Base-by-base conservation (phyloP, 2,888 invertebrate species). In the Stenoptilia bipunctidactyla region DNA sequence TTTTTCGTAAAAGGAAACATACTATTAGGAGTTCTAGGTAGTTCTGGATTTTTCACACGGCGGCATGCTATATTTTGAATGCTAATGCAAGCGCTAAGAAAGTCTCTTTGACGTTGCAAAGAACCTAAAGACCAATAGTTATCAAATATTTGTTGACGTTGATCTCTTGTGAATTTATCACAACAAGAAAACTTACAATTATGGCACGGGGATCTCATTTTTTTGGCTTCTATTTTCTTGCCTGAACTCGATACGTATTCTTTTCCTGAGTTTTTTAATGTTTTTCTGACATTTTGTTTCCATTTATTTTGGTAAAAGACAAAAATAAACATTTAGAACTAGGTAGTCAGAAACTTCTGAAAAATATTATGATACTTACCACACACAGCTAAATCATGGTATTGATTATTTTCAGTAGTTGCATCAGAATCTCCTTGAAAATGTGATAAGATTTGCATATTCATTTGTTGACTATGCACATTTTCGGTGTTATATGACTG, bases 31-130 rank as follows among this genome's bases (percentile, higher is more conserved):
- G 36, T 44, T 44, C 44, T 44, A n/a, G n/a, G n/a, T n/a, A n/a
- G n/a, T 39, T 40, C 44, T 37, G 12, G 2, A 39, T 41, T 39
- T 39, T 44, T 44, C 37, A 44, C 33, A 37, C 39, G 44, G 10
- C 41, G 37, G 12, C 40, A 44, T 15, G 37, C 40, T 39, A 41
- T 40, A 27, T 41, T 41, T 41, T 10, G 8, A 13, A 41, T 34
- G 34, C 8, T 43, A 36, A 40, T 40, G 36, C 46, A 46, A 40
- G 44, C 13, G 9, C 36, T 40, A 4, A 47, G 39, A 38, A 46
- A 46, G n/a, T 44, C 46, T 36, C 42, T 39, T 42, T 46, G 44
- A 40, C 46, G 40, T 42, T 44, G 44, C 39, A 41, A 40, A 40
- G 46, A 43, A 14, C 41, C 39, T 42, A 44, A 42, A 4, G 35